Evolutionary conservation across 2,888 invertebrate species (phyloP).

Genomic region (Caenorhabditis sp.): DNA sequence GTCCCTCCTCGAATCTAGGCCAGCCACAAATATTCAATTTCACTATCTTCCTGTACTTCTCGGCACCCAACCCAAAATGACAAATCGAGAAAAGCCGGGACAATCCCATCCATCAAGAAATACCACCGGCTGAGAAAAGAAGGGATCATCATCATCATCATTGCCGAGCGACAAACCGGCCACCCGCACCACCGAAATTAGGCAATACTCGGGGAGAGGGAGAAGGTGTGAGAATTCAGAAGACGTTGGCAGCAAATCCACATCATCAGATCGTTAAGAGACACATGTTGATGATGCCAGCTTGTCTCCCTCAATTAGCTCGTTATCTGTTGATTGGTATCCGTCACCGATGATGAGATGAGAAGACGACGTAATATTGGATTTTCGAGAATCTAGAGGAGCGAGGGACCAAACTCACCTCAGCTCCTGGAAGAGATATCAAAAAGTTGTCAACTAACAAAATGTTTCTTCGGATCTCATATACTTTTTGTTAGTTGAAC

Average conservation of each 20-base stretch:
- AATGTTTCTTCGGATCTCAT: too few relatives aligned
- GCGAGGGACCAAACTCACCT: too few relatives aligned
- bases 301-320: slow-evolving; percentile 44
- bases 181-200: not conserved
- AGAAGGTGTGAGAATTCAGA: slow-evolving; percentile 52
- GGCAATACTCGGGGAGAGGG: not conserved
- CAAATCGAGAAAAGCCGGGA: slow-evolving; percentile 40
- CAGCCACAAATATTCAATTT: not conserved
- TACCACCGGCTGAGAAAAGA: slow-evolving; percentile 47
- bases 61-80: not conserved
- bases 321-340: slow-evolving; percentile 43
- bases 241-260: slow-evolving; percentile 6
- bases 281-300: not conserved
- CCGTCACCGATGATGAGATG: not conserved
- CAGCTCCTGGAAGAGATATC: too few relatives aligned
- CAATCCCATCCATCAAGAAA: not conserved
- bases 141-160: too few relatives aligned
- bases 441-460: too few relatives aligned
- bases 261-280: slow-evolving; percentile 19
- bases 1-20: not conserved
- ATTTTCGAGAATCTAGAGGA: not conserved
- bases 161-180: too few relatives aligned
- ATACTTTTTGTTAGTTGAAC: too few relatives aligned
- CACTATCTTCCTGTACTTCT: not conserved
- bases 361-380: slow-evolving; percentile 21